A percentile compares a stretch with the other conserved stretches of the same genome.
These are phyloP conservation scores for Julus scanicus DNA, from an alignment of 2,888 invertebrate genomes.

Conservation along the genomic window DNA sequence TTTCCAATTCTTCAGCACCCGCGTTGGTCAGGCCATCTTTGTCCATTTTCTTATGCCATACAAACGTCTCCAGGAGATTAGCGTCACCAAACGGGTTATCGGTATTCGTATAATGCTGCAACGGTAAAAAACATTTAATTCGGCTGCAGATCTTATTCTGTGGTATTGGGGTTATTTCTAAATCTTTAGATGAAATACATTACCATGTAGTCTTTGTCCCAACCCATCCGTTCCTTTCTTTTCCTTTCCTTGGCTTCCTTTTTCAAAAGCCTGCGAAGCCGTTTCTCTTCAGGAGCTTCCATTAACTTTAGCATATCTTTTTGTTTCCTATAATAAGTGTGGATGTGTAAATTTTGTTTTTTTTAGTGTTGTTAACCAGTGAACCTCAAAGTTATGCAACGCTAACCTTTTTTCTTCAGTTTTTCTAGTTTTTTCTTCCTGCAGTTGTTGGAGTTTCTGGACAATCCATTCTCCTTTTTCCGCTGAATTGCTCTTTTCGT, in stretches of 20 bases:
- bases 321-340: conserved; percentile 59
- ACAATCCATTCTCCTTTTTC: conserved; percentile 74
- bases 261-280: conserved; percentile 83
- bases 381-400: no score
- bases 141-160: neutral
- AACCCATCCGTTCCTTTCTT: conserved; percentile 92
- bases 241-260: conserved; percentile 89
- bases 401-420: conserved; percentile 72
- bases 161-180: neutral
- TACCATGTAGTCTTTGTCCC: conserved; percentile 92
- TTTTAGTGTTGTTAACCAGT: no score
- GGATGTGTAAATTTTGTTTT: neutral
- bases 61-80: conserved; percentile 92
- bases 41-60: conserved; percentile 96
- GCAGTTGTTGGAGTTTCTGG: conserved; percentile 75
- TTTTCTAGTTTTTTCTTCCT: conserved; percentile 75
- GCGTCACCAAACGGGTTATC: conserved; percentile 99
- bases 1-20: conserved; percentile 82
- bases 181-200: neutral
- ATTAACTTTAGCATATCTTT: conserved; percentile 76
- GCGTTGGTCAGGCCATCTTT: conserved; percentile 88
- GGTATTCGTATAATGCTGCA: conserved; percentile 89
- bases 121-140: conserved; percentile 14
- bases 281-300: conserved; percentile 96
- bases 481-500: neutral